Evolutionary conservation across 2,797 vertebrate genomes (phyloP), one percentile per base, ranked within the genome.

Genomic region (Brachyalestes nurse): DNA sequence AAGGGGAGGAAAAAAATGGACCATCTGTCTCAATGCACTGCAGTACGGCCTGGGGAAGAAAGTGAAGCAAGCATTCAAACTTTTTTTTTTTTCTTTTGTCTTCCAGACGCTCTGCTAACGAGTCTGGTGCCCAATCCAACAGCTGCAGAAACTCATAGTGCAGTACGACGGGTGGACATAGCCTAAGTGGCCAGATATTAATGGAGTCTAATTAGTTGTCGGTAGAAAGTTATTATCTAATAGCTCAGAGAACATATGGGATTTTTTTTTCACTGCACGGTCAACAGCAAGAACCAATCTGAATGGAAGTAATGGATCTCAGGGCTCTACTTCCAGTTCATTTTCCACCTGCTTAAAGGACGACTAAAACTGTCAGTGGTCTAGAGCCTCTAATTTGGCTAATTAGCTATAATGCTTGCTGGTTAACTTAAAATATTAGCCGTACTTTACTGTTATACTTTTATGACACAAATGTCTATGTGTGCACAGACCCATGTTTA

Each of bases 11-110:
- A 42, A 72, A 72, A 82, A 84, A 78, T 40, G 88, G 91, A 92
- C 90, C 92, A 93, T 95, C 93, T 93, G 92, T 93, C 90, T 91
- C 84, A 23, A 17, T 85, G 89, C 86, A 40, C 76, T 78, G 38
- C 79, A 66, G 67, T 73, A 78, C 61, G 45, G 21, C 64, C 28
- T 23, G 14, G 28, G 66, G 61, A 45, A 75, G 19, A 58, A 38
- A 42, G 51, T 40, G 38, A 57, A 51, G 69, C 25, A 57, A 62
- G 9, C 66, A 71, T 38, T 69, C 34, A 25, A 57, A 72, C 76
- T 81, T 83, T 72, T 78, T 70, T 38, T 38, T 5, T 34, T 40
- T 42, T 21, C 6, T 13, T 28, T 38, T 40, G 9, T 40, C 9
- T 40, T 25, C 25, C 60, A 62, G 23, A n/a, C 7, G 47, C 47